Evolutionary conservation across 2,888 invertebrate genomes (phyloP).

Genomic region (Mythimna lalbum): DNA sequence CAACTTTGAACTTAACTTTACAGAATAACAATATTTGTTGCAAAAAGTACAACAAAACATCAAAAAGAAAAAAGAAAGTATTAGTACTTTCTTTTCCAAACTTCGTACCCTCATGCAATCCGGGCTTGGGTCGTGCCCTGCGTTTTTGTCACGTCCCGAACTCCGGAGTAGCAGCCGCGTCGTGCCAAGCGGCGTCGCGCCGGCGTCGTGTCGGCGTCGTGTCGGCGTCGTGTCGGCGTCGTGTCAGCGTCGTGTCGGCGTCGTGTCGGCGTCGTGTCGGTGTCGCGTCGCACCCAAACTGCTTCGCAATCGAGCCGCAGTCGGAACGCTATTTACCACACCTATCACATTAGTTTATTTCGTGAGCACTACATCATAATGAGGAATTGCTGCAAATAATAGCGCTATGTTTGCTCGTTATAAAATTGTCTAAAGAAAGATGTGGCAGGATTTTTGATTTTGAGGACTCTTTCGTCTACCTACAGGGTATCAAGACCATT

Average conservation of each 20-base stretch:
- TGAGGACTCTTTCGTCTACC: too few species aligned
- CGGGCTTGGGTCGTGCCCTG: background rate
- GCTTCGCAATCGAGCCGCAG: conserved; percentile 5
- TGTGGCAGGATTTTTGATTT: background rate
- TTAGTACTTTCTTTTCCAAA: background rate
- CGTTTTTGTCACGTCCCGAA: conserved; percentile 21
- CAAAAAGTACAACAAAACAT: background rate
- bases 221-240: background rate
- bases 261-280: background rate
- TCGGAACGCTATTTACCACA: conserved; percentile 41
- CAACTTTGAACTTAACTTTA: too few species aligned
- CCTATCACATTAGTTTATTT: conserved; percentile 56
- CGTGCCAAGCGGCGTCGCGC: background rate
- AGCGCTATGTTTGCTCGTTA: conserved; percentile 1
- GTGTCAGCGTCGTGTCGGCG: too few species aligned
- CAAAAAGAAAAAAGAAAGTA: background rate
- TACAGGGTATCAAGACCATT: too few species aligned
- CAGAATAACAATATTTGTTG: too few species aligned
- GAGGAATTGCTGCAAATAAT: conserved; percentile 17
- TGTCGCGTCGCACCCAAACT: too few species aligned
- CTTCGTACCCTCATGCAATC: conserved; percentile 11
- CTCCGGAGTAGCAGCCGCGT: conserved; percentile 1
- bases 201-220: background rate
- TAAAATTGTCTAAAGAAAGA: background rate
- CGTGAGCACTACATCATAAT: conserved; percentile 21